Evolutionary conservation across 2,888 invertebrate genomes (phyloP).

Genomic region (Mylabris sibirica): DNA sequence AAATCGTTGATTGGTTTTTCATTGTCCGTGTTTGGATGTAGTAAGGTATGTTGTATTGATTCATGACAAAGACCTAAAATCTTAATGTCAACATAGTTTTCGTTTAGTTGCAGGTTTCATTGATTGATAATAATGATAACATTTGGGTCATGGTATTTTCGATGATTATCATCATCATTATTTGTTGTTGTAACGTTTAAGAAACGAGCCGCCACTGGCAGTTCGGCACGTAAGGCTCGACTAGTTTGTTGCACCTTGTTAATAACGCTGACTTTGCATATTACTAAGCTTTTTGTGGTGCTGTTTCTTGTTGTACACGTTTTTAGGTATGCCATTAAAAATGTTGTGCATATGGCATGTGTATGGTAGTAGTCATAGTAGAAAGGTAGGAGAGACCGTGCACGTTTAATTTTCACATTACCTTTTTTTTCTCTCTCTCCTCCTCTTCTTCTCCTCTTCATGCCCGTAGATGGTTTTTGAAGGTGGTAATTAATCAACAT

Average conservation of each 20-base stretch:
- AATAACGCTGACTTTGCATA: slow-evolving; percentile 62
- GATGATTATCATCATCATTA: neutral
- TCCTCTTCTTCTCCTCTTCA: slow-evolving; percentile 40
- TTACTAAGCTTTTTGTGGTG: slow-evolving; percentile 54
- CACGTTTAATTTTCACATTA: slow-evolving; percentile 56
- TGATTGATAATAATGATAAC: slow-evolving; percentile 5
- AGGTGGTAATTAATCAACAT: slow-evolving; percentile 49
- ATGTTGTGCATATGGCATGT: slow-evolving; percentile 55
- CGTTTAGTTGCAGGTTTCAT: slow-evolving; percentile 1
- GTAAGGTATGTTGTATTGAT: too few relatives aligned
- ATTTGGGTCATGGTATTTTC: slow-evolving; percentile 5
- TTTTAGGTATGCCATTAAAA: slow-evolving; percentile 57
- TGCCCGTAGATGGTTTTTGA: slow-evolving; percentile 45
- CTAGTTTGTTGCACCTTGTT: slow-evolving; percentile 61
- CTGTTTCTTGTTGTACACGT: slow-evolving; percentile 51
- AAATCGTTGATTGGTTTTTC: neutral
- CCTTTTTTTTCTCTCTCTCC: slow-evolving; percentile 41
- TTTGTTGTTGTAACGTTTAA: slow-evolving; percentile 5
- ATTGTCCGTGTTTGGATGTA: neutral
- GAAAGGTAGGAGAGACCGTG: slow-evolving; percentile 42
- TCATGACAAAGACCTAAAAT: neutral
- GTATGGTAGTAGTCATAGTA: slow-evolving; percentile 16
- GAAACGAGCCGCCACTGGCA: slow-evolving; percentile 47
- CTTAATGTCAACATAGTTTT: slow-evolving; percentile 6
- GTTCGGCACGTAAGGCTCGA: slow-evolving; percentile 37